Evolutionary conservation across 1,140 invertebrate genomes (phyloP).

Genomic region (Nomia melanderi): DNA sequence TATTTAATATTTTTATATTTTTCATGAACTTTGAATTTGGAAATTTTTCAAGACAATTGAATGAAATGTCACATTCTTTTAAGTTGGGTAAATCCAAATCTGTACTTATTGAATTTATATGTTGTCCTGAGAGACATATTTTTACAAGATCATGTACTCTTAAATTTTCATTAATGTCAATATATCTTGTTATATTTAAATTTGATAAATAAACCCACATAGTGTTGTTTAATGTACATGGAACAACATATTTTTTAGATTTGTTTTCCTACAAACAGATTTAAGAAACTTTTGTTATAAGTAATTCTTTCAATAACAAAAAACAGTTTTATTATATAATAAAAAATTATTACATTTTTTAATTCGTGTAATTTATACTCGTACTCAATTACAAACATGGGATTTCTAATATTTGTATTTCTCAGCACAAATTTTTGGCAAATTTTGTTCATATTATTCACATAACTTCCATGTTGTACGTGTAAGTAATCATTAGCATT

Average conservation of each 20-base stretch:
- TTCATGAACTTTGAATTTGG: conserved; percentile 49
- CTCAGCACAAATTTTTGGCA: conserved; percentile 23
- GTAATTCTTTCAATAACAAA: neutral
- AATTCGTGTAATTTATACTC: conserved; percentile 45
- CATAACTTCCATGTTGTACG: conserved; percentile 3
- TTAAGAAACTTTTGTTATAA: neutral
- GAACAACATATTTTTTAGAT: neutral
- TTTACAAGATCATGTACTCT: conserved; percentile 27
- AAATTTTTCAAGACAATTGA: conserved; percentile 45
- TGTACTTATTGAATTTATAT: conserved; percentile 41
- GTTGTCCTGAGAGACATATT: conserved; percentile 42
- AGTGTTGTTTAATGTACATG: neutral
- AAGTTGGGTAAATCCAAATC: conserved; percentile 40
- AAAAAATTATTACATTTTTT: conserved; percentile 10
- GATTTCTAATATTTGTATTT: conserved; percentile 16
- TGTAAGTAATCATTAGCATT: conserved; percentile 28
- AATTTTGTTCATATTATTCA: neutral
- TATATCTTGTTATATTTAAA: conserved; percentile 3
- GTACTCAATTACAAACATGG: conserved; percentile 58
- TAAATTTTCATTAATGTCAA: neutral
- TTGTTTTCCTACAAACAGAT: conserved; percentile 15
- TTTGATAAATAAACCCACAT: neutral
- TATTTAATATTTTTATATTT: conserved; percentile 33
- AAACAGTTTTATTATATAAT: neutral
- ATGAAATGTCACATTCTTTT: conserved; percentile 50